These are phyloP conservation scores for Saimiri boliviensis DNA, from an alignment of 2,113 vertebrate genomes.

Conservation along the genomic window DNA sequence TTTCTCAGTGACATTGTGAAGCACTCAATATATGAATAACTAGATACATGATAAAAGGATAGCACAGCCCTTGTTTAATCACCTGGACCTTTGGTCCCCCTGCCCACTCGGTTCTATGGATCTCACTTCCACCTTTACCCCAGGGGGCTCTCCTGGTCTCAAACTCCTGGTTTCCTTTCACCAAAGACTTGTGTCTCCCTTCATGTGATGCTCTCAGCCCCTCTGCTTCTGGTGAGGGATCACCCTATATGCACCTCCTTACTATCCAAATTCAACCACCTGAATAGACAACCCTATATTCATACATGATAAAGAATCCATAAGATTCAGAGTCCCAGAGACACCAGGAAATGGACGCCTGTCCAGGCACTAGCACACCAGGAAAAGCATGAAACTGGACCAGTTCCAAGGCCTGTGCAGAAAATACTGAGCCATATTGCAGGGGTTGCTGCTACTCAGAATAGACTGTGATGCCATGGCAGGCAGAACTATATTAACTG, in stretches of 20 bases:
- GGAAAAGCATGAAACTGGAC: neutral
- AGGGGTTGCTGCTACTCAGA: neutral
- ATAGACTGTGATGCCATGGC: neutral
- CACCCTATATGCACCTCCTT: neutral
- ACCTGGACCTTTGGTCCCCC: neutral
- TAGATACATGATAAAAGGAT: neutral
- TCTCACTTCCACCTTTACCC: neutral
- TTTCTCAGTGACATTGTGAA: neutral
- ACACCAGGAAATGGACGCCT: neutral
- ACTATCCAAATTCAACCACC: neutral
- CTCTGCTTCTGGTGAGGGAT: neutral
- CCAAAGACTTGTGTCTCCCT: neutral
- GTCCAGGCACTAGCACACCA: neutral
- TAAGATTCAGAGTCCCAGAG: neutral
- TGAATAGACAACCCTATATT: neutral
- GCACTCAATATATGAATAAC: neutral
- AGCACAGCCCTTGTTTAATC: too few relatives aligned
- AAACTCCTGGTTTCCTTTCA: neutral
- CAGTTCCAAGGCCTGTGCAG: neutral
- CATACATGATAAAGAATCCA: neutral
- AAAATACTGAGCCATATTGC: neutral
- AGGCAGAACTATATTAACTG: neutral
- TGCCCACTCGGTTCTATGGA: neutral
- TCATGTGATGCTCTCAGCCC: neutral
- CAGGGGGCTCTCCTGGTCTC: neutral